Percentiles rank a stretch among this genome's conserved stretches.
These are phyloP conservation scores for Cheilosia urbana DNA, from an alignment of 2,888 invertebrate species.

Conservation along the genomic window DNA sequence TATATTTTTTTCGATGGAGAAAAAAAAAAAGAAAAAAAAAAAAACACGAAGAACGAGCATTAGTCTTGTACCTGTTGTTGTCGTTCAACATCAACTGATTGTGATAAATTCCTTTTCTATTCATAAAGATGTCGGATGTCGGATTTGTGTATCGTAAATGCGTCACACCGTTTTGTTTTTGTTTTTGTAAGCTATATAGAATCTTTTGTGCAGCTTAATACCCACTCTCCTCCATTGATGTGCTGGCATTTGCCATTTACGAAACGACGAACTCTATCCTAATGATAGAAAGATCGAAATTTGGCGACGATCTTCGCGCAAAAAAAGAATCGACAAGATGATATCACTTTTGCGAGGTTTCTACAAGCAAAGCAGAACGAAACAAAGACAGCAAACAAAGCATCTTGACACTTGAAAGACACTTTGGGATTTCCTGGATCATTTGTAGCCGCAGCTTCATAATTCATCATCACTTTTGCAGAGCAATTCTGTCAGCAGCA, in stretches of 20 bases:
- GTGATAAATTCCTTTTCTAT: slow-evolving; percentile 20
- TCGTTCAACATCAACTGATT: slow-evolving; percentile 49
- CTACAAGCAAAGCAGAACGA: neutral
- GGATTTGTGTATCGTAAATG: slow-evolving; percentile 21
- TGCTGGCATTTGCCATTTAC: slow-evolving; percentile 16
- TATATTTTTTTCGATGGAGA: neutral
- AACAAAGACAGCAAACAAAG: neutral
- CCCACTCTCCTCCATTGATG: slow-evolving; percentile 24
- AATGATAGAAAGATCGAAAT: slow-evolving; percentile 5
- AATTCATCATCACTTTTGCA: neutral
- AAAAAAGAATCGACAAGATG: neutral
- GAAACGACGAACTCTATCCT: neutral
- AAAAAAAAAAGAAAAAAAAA: neutral
- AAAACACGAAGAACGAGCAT: slow-evolving; percentile 22
- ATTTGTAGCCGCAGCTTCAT: neutral
- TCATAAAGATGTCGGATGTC: slow-evolving; percentile 36
- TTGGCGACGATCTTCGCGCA: neutral
- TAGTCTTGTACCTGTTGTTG: slow-evolving; percentile 58
- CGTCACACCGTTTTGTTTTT: neutral
- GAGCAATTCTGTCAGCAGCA: neutral
- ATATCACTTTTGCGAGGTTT: neutral
- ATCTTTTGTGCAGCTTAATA: slow-evolving; percentile 18
- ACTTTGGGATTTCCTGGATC: slow-evolving; percentile 7
- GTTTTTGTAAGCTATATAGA: neutral
- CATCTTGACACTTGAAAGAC: neutral